Evolutionary conservation across 2,113 vertebrate species (phyloP).

Genomic region (Talpa occidentalis): DNA sequence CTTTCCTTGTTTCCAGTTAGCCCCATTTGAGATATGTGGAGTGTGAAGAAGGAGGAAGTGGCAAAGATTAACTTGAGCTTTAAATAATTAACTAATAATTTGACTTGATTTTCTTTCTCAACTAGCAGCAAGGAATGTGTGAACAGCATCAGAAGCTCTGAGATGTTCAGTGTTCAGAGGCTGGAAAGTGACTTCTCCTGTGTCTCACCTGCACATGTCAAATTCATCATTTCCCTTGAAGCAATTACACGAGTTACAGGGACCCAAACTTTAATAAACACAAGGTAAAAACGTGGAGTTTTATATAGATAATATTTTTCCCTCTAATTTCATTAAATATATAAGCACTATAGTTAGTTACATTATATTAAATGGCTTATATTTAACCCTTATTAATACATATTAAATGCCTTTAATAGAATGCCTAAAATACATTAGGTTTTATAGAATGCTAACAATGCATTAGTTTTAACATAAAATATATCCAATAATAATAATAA

Average conservation of each 20-base stretch:
- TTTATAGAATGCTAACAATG: constrained; percentile 52
- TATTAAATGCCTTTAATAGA: constrained; percentile 60
- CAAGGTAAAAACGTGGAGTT: neutral
- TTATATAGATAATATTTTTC: neutral
- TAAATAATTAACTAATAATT: neutral
- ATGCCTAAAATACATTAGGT: constrained; percentile 45
- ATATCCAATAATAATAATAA: constrained; percentile 55
- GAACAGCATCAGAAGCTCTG: neutral
- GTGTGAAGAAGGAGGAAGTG: neutral
- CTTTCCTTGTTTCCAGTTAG: neutral
- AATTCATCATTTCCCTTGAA: neutral
- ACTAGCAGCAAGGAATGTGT: neutral
- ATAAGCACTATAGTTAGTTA: neutral
- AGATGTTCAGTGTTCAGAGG: neutral
- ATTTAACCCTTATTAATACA: constrained; percentile 45
- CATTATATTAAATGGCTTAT: constrained; percentile 44
- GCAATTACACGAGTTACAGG: neutral
- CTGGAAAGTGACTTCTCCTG: neutral
- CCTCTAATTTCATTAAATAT: constrained; percentile 38
- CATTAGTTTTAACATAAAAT: constrained; percentile 52
- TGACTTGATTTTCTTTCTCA: neutral
- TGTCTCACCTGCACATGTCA: neutral
- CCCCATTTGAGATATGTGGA: neutral
- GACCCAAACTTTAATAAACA: neutral
- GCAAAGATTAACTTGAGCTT: neutral